Conservation (phyloP, 2,113 vertebrate species). For the Zapornia atra region DNA sequence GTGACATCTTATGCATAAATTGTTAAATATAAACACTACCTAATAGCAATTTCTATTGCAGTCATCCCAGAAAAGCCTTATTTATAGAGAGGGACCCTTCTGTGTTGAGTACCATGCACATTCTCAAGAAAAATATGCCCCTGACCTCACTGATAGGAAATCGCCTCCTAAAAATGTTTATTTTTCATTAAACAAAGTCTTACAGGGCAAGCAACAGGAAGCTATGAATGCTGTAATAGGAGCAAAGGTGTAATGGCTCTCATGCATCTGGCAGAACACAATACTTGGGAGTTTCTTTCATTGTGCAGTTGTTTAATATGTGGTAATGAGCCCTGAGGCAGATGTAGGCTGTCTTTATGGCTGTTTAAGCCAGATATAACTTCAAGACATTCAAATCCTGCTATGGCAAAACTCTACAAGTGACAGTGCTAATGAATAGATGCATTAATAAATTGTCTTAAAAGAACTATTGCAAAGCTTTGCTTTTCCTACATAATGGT, state of each 20-base stretch:
- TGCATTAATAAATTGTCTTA: background rate
- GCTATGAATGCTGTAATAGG: background rate
- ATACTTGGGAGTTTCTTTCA: background rate
- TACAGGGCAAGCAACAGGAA: background rate
- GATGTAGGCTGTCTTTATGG: background rate
- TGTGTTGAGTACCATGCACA: background rate
- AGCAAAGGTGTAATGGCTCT: background rate
- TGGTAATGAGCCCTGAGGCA: background rate
- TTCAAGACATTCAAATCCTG: background rate
- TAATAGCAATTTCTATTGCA: background rate
- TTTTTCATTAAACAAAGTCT: slow-evolving; percentile 13
- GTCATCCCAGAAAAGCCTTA: background rate
- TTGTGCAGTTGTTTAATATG: background rate
- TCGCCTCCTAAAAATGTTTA: background rate
- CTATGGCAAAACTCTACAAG: background rate
- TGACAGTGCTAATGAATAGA: background rate
- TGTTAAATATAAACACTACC: background rate
- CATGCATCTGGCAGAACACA: background rate
- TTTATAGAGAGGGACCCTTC: background rate
- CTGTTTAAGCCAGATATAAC: background rate
- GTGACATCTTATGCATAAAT: background rate
- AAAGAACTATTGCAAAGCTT: background rate
- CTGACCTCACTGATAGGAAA: background rate
- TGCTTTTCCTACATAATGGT: background rate
- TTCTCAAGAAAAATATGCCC: background rate